Evolutionary conservation across 1,140 invertebrate species (phyloP).

Genomic region (Drosophila lowei): DNA sequence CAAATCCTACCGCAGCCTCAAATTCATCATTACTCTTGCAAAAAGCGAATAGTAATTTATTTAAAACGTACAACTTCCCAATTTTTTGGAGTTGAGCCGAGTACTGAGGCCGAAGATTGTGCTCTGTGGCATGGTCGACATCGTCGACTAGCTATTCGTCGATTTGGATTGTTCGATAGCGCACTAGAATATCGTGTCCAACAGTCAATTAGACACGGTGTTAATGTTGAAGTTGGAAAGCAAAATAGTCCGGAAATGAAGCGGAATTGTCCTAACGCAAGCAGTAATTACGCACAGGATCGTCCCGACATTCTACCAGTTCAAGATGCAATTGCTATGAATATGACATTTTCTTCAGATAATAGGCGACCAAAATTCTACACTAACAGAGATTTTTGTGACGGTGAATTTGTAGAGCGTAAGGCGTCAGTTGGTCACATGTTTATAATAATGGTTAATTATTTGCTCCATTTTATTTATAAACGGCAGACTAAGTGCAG

Average conservation of each 20-base stretch:
- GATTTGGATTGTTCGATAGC: constrained; percentile 69
- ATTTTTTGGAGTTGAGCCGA: constrained; percentile 89
- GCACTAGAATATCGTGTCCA: constrained; percentile 48
- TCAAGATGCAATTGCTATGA: constrained; percentile 53
- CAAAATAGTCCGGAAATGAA: constrained; percentile 4
- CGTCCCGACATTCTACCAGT: constrained; percentile 83
- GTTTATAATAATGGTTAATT: constrained; percentile 85
- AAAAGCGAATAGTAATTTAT: constrained; percentile 84
- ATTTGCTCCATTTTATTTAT: constrained; percentile 84
- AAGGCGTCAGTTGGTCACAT: constrained; percentile 86
- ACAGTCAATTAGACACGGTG: constrained; percentile 7
- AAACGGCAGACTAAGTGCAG: constrained; percentile 82
- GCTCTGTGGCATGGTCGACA: constrained; percentile 88
- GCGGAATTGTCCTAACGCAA: constrained; percentile 19
- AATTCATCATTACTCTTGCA: constrained; percentile 68
- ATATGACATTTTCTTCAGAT: constrained; percentile 21
- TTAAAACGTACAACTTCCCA: constrained; percentile 87
- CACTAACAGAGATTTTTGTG: constrained; percentile 59
- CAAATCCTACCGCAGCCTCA: constrained; percentile 52
- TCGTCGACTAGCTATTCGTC: constrained; percentile 85
- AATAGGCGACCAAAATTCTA: constrained; percentile 32
- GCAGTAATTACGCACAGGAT: constrained; percentile 41
- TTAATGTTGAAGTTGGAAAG: constrained; percentile 5
- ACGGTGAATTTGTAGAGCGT: constrained; percentile 74
- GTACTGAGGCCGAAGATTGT: constrained; percentile 86